Base-by-base conservation (phyloP, 2,113 vertebrate species). In the Rhizomys pruinosus region DNA sequence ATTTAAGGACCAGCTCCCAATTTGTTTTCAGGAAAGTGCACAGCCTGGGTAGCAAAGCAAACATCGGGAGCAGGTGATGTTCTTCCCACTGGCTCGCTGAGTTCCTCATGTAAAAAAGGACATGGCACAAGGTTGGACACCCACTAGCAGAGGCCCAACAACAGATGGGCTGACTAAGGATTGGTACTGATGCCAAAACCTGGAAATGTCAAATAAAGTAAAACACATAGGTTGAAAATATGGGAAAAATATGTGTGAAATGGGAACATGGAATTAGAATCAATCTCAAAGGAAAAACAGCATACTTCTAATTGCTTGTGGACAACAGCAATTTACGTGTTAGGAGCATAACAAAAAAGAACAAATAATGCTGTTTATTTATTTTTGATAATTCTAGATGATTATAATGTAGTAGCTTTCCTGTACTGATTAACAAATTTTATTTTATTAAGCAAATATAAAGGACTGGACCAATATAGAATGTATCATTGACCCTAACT, bases 201-300 rank as follows among this genome's bases (percentile, higher is more conserved):
- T 92, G 90, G 39, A 97, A 97, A 97, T 96, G 97, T 96, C 96
- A 96, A 92, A 95, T 76, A 86, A 94, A 96, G 94, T 84, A 87
- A 90, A 96, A 91, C 76, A 95, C 72, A 85, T 19, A 96, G 89
- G 69, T 80, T 82, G 92, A 90, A 4, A 63, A 79, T 87, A 92
- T 72, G 69, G 66, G 15, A 11, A 68, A 84, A 92, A 84, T 34
- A 64, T 7, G 44, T 93, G 79, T 93, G 74, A 92, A 95, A 94
- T 52, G 32, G 25, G 47, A 95, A 84, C 63, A 47, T 86, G 63
- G 85, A 90, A 87, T 90, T 93, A 72, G 59, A 95, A 95, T 55
- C 23, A 59, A 25, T 4, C 12, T 44, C n/a, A 23, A 94, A 81
- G 82, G 47, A 93, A 89, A 39, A 7, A 90, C 77, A 91, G 71